phyloP scores from a whole-genome alignment of 2,888 invertebrate species.

The Nesidiocoris tenuis region DNA sequence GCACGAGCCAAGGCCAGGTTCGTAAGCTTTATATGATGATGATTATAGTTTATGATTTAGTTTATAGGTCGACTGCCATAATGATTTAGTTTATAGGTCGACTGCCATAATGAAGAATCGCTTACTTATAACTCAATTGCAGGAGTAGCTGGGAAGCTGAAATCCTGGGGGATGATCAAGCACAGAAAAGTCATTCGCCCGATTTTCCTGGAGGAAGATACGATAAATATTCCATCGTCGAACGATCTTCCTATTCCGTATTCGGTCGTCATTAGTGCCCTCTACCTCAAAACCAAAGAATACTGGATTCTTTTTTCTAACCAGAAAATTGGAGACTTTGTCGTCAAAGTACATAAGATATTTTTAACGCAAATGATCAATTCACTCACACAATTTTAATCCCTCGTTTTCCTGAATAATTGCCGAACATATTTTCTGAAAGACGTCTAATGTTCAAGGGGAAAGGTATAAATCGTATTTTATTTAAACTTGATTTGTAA shows the following conservation, averaged over 20 bases:
- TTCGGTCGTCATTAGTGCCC: constrained; percentile 19
- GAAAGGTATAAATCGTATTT: too few species aligned
- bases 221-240: constrained; percentile 45
- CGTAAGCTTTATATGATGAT: too few species aligned
- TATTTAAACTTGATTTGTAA: too few species aligned
- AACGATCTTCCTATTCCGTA: constrained; percentile 13
- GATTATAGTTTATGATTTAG: too few species aligned
- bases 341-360: constrained; percentile 50
- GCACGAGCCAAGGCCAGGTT: constrained; percentile 52
- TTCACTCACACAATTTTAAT: too few species aligned
- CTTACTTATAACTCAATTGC: neutral
- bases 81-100: too few species aligned
- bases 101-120: too few species aligned
- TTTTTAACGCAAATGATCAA: too few species aligned
- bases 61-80: too few species aligned
- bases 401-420: too few species aligned
- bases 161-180: constrained; percentile 52
- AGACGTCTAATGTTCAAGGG: too few species aligned
- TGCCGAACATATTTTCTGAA: too few species aligned
- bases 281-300: constrained; percentile 9
- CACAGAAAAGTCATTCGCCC: constrained; percentile 53
- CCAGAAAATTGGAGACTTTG: constrained; percentile 53
- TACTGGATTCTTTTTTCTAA: constrained; percentile 53
- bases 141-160: constrained; percentile 45
- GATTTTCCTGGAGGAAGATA: constrained; percentile 52